Conservation (phyloP, 2,797 vertebrate species). For the Spatula clypeata region DNA sequence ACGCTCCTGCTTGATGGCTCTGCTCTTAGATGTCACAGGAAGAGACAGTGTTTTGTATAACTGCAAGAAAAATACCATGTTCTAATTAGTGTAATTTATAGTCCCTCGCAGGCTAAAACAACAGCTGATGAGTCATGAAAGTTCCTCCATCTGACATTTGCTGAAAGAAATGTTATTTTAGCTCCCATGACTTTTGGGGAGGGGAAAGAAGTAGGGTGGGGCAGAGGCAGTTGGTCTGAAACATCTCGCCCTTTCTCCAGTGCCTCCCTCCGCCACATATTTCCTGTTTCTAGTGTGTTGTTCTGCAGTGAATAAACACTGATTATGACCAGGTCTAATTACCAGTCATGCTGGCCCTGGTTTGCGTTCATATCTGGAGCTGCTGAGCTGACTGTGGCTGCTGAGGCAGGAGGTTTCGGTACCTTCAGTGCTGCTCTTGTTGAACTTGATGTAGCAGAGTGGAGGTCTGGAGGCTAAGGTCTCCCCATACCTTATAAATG, state of each 20-base stretch:
- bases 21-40: slow-evolving; percentile 60
- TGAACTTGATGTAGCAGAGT: neutral
- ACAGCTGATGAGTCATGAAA: slow-evolving; percentile 71
- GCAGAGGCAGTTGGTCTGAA: slow-evolving; percentile 6
- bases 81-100: slow-evolving; percentile 75
- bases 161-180: slow-evolving; percentile 70
- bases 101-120: slow-evolving; percentile 70
- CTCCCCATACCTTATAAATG: neutral
- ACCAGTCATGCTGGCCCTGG: neutral
- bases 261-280: neutral
- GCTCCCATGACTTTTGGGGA: neutral
- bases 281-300: neutral
- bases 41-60: slow-evolving; percentile 66
- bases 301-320: neutral
- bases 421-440: accelerated
- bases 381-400: neutral
- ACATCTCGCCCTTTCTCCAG: neutral
- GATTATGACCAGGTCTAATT: neutral
- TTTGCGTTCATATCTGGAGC: neutral
- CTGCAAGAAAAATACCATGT: slow-evolving; percentile 64
- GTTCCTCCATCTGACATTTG: slow-evolving; percentile 57
- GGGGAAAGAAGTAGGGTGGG: neutral
- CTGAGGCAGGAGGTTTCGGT: neutral
- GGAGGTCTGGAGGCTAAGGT: neutral
- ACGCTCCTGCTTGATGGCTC: slow-evolving; percentile 43